Evolutionary conservation across 1,140 invertebrate species (phyloP).

Genomic region (Caenorhabditis remanei): DNA sequence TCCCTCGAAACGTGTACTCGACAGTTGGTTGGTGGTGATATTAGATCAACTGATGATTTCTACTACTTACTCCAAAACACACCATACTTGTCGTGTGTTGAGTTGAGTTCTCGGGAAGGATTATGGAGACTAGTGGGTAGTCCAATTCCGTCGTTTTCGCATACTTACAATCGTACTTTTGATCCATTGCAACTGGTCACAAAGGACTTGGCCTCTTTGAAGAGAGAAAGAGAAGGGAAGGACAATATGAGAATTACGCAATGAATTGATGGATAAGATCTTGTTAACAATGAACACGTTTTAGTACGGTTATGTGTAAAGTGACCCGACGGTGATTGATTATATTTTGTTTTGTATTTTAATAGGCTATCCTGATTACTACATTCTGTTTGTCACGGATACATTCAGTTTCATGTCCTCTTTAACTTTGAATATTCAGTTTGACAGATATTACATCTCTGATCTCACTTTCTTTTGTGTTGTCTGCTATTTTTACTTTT

Average conservation of each 20-base stretch:
- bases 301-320: neutral
- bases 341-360: neutral
- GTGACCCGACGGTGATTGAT: neutral
- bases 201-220: slow-evolving; percentile 8
- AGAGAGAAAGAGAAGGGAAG: neutral
- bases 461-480: neutral
- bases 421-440: neutral
- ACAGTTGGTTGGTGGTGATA: slow-evolving; percentile 29
- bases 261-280: neutral
- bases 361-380: too few species aligned
- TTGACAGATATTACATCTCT: neutral
- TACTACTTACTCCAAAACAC: slow-evolving; percentile 48
- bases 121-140: slow-evolving; percentile 42
- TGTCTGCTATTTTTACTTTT: neutral
- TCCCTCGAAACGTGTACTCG: slow-evolving; percentile 53
- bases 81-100: slow-evolving; percentile 49
- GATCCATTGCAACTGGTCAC: slow-evolving; percentile 36
- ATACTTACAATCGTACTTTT: slow-evolving; percentile 25
- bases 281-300: neutral
- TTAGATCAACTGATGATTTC: slow-evolving; percentile 29
- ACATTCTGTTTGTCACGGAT: neutral
- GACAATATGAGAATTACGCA: slow-evolving; percentile 25
- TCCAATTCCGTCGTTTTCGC: slow-evolving; percentile 8
- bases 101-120: slow-evolving; percentile 29
- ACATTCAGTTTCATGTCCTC: neutral